phyloP scores from a whole-genome alignment of 2,888 invertebrate species.

The Camponotus fellah region DNA sequence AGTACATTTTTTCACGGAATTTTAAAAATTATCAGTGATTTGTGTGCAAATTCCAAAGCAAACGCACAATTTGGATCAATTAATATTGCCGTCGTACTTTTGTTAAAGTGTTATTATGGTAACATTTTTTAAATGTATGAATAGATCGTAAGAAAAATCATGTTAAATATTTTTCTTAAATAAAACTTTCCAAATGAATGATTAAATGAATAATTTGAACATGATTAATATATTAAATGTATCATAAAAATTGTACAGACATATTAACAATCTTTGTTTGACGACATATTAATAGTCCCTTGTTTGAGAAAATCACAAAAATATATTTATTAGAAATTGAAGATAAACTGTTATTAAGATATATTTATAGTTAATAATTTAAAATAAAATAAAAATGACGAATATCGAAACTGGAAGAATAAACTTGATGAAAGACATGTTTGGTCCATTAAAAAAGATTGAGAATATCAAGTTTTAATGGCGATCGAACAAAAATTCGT shows the following conservation, averaged over 20 bases:
- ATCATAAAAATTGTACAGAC: neutral
- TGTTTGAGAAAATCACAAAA: neutral
- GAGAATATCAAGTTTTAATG: slow-evolving; percentile 4
- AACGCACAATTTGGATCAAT: neutral
- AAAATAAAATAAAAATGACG: neutral
- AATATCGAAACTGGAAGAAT: neutral
- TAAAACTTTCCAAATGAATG: no score
- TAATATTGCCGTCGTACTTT: neutral
- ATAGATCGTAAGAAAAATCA: neutral
- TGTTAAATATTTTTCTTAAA: no score
- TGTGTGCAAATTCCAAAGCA: neutral
- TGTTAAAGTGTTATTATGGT: neutral
- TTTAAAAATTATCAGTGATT: neutral
- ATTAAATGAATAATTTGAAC: neutral
- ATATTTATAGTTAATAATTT: neutral
- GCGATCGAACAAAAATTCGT: neutral
- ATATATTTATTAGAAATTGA: neutral
- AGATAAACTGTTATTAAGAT: neutral
- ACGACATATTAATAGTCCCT: no score
- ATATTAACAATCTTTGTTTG: neutral
- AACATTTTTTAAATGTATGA: neutral
- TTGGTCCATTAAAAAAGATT: slow-evolving; percentile 16
- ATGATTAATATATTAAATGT: neutral
- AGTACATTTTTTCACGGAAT: neutral
- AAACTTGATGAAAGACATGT: neutral